Percentiles rank a stretch among this genome's conserved stretches.
Evolutionary conservation across 2,113 vertebrate genomes (phyloP).

Genomic region (Fukomys damarensis): DNA sequence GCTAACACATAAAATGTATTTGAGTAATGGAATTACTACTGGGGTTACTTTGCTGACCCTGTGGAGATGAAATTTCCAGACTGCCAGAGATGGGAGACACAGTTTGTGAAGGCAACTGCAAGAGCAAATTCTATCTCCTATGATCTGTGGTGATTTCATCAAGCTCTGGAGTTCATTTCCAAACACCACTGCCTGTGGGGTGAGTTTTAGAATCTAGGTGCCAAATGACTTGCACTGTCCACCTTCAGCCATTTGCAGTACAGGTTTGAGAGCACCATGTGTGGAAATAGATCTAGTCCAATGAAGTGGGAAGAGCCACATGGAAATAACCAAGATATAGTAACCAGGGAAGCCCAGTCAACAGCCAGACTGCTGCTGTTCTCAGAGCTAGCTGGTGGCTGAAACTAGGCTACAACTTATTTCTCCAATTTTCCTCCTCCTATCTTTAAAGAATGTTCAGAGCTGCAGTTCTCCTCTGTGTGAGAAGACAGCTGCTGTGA

Average conservation of each 20-base stretch:
- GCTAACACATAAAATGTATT: not conserved
- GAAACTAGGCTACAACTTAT: not conserved
- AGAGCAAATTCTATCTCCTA: not conserved
- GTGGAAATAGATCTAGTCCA: not conserved
- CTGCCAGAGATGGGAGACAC: not conserved
- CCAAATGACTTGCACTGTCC: not conserved
- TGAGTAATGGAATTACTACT: not conserved
- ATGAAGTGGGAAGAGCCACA: not conserved
- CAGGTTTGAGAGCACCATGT: not conserved
- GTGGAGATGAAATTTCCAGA: not conserved
- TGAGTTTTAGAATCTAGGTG: not conserved
- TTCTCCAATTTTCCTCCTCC: not conserved
- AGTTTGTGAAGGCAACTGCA: not conserved
- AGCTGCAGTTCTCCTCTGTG: not conserved
- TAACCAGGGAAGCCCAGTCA: accelerated
- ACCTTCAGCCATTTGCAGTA: not conserved
- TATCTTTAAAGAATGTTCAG: not conserved
- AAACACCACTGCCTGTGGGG: not conserved
- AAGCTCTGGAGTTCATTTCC: not conserved
- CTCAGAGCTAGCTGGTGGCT: not conserved
- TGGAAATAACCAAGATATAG: accelerated
- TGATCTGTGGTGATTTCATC: not conserved
- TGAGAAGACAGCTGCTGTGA: not conserved
- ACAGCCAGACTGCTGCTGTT: not conserved
- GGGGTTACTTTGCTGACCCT: not conserved